phyloP scores from a whole-genome alignment of 2,888 invertebrate species.

The Ormyrus labotus region DNA sequence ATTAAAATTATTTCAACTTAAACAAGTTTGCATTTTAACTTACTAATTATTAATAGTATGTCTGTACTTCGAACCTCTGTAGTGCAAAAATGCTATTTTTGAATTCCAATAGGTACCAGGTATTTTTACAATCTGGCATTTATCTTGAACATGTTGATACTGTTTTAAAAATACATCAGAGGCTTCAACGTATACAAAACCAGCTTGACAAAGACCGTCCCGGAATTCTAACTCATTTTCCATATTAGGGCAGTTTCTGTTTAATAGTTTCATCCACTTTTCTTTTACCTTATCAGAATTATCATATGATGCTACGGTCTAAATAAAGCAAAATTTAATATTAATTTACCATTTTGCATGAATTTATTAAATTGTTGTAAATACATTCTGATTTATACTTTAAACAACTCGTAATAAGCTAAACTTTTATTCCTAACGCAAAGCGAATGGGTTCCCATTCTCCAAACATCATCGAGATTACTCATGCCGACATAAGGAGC shows the following conservation, averaged over 20 bases:
- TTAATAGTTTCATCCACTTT: constrained; percentile 70
- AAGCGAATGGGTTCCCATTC: constrained; percentile 70
- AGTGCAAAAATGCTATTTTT: constrained; percentile 62
- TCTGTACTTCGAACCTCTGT: constrained; percentile 64
- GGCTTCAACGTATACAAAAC: constrained; percentile 73
- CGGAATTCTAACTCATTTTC: constrained; percentile 64
- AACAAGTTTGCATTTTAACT: constrained; percentile 52
- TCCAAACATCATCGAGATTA: constrained; percentile 71
- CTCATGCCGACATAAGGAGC: constrained; percentile 70
- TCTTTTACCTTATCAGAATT: constrained; percentile 29
- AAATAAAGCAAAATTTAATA: not conserved
- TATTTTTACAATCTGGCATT: constrained; percentile 62
- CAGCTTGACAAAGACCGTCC: constrained; percentile 70
- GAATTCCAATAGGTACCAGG: constrained; percentile 60
- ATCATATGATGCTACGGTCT: not conserved
- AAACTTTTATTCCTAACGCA: constrained; percentile 75
- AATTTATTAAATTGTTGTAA: too few relatives aligned
- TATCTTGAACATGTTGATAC: constrained; percentile 59
- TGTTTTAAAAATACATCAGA: constrained; percentile 67
- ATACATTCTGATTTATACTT: too few relatives aligned
- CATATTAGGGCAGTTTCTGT: constrained; percentile 73
- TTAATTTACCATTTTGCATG: not conserved
- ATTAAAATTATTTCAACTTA: not conserved
- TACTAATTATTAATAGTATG: constrained; percentile 67
- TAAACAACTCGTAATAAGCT: constrained; percentile 70